These are phyloP conservation scores for Drosophila koepferae DNA, from an alignment of 2,888 invertebrate species.

Conservation along the genomic window DNA sequence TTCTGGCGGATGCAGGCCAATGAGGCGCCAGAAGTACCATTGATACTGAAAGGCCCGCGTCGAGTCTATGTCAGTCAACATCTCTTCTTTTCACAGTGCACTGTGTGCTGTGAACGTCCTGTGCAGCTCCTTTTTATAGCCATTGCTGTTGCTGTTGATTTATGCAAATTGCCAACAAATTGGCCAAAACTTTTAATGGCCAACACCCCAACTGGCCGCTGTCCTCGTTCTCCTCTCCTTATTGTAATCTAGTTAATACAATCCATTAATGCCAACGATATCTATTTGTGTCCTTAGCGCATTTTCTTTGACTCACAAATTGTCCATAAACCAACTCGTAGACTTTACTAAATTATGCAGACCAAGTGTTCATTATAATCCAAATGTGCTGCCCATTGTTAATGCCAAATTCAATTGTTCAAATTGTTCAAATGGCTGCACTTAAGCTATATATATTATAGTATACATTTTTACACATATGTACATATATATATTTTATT, in stretches of 20 bases:
- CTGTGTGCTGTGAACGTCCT: background rate
- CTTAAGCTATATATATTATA: background rate
- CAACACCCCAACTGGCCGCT: constrained; percentile 4
- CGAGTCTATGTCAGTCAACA: constrained; percentile 46
- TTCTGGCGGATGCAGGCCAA: constrained; percentile 68
- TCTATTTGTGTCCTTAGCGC: constrained; percentile 3
- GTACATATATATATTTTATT: too few relatives aligned
- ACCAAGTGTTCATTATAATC: background rate
- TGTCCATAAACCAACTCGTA: background rate
- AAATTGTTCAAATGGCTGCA: background rate
- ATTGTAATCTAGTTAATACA: constrained; percentile 31
- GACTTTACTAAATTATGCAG: constrained; percentile 21
- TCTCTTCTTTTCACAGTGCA: constrained; percentile 10
- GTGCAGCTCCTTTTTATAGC: constrained; percentile 25
- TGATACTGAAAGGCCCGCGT: constrained; percentile 67
- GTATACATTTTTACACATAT: too few relatives aligned
- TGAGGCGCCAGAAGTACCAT: constrained; percentile 76
- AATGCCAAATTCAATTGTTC: background rate
- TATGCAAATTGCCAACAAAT: constrained; percentile 65
- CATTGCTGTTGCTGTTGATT: constrained; percentile 14
- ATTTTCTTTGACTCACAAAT: constrained; percentile 15
- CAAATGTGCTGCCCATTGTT: background rate
- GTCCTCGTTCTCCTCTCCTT: background rate
- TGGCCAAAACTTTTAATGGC: constrained; percentile 36
- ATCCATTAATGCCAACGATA: constrained; percentile 3